A percentile compares a stretch with the other conserved stretches of the same genome.
Evolutionary conservation across 2,113 vertebrate species (phyloP).

Genomic region (Micronycteris hirsuta): DNA sequence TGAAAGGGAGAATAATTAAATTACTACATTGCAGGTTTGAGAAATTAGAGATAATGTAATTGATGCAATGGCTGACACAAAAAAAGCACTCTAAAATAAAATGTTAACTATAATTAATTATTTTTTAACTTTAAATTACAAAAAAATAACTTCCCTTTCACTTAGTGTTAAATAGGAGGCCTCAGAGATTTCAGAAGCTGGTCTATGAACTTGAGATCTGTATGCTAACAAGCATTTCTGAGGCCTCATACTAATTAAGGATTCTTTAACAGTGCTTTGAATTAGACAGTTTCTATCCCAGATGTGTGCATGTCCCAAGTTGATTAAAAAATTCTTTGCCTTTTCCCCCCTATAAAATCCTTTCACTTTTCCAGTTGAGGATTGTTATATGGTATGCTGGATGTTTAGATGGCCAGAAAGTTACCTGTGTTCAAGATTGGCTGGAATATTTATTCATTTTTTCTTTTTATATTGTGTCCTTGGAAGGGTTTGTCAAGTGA

Average conservation of each 20-base stretch:
- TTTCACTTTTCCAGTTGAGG: background rate
- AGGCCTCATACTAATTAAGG: background rate
- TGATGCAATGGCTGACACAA: background rate
- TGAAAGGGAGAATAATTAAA: background rate
- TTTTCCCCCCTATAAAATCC: background rate
- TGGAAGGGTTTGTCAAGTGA: background rate
- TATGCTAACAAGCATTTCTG: background rate
- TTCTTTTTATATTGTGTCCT: background rate
- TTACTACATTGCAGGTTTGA: background rate
- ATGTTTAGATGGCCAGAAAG: background rate
- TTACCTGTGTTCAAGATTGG: background rate
- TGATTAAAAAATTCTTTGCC: background rate
- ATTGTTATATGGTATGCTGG: background rate
- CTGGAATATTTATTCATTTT: background rate
- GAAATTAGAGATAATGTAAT: background rate
- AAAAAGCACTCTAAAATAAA: background rate
- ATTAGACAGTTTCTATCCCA: background rate
- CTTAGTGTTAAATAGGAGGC: background rate
- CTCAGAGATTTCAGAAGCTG: background rate
- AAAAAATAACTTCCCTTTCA: background rate
- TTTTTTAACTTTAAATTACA: background rate
- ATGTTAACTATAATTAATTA: background rate
- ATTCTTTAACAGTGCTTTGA: background rate
- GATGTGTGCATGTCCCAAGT: background rate
- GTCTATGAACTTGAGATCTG: background rate